Base-by-base conservation (phyloP, 1,140 invertebrate species). In the Marisa cornuarietis region DNA sequence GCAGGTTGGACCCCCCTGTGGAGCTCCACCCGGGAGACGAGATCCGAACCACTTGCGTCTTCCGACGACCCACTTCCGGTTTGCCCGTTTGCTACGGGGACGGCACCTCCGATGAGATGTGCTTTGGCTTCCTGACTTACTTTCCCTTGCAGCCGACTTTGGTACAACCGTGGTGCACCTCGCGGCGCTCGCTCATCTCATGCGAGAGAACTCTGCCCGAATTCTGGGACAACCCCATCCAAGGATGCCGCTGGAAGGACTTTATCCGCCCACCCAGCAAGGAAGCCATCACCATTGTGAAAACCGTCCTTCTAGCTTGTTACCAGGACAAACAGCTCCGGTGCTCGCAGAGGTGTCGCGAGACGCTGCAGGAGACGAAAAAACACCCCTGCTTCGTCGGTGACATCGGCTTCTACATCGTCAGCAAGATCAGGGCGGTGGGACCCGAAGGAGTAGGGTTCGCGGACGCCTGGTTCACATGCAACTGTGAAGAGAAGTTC, bases 31-130 rank as follows among this genome's bases (percentile, higher is more conserved):
- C 83, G 0, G 85, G 85, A 62, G 83, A 86, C 73, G 85, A 83
- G 68, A 69, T 86, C 10, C 69, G 76, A 22, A 84, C 83, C 8
- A 82, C 75, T 8, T 86, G 85, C 66, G 61, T 71, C 16, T 86
- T 80, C 78, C 74, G 79, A 18, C 71, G 79, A 31, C 69, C 81
- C 10, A 9, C 58, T 7, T 54, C 73, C n/a, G 69, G 71, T 13
- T 22, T 69, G 3, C 72, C 79, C 0, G 81, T 84, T 5, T 84
- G 81, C 65, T 83, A 75, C 66, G 85, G 85, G 20, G 81, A 86
- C 14, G 82, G 58, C 26, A 86, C 85, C 6, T 73, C 80, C 9
- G 83, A 86, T 51, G 85, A 86, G 62, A 86, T 86, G 85, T 86
- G 85, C 69, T 83, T 81, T 74, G 82, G 83, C 31, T 84, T 86